Conservation (phyloP, 2,888 invertebrate genomes). For the Ellobium chinense region DNA sequence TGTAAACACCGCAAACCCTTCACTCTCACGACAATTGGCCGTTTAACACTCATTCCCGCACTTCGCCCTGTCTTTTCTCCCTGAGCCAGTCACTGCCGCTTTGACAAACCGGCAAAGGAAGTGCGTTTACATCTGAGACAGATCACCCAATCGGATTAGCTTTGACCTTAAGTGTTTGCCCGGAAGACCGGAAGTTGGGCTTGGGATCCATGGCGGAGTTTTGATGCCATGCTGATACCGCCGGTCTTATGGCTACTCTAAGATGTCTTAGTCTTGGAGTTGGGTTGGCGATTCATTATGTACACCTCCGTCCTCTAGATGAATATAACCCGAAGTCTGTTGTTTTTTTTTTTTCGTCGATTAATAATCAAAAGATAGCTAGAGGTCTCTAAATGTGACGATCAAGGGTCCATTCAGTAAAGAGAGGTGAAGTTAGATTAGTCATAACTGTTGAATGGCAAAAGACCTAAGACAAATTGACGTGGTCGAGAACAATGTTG, state of each 20-base stretch:
- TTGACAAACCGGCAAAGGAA: not conserved
- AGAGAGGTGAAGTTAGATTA: not conserved
- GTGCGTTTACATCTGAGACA: not conserved
- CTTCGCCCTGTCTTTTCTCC: not conserved
- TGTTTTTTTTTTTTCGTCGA: no score
- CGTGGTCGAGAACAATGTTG: not conserved
- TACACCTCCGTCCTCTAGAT: no score
- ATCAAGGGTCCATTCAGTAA: no score
- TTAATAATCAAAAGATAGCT: no score
- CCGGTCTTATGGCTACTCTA: no score
- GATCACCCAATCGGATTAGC: slow-evolving; percentile 5
- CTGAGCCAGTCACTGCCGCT: not conserved
- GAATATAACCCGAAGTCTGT: no score
- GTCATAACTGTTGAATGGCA: not conserved
- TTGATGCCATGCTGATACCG: no score
- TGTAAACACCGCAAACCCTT: not conserved
- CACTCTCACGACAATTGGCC: not conserved
- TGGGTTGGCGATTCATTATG: no score
- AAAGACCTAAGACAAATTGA: not conserved
- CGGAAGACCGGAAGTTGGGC: not conserved
- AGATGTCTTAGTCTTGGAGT: no score
- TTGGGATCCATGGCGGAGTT: no score
- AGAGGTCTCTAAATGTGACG: no score
- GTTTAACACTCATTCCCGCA: not conserved
- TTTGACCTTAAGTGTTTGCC: not conserved